Evolutionary conservation across 2,888 invertebrate genomes (phyloP), one percentile per base, ranked within the genome.

Genomic region (Limenitis camilla): DNA sequence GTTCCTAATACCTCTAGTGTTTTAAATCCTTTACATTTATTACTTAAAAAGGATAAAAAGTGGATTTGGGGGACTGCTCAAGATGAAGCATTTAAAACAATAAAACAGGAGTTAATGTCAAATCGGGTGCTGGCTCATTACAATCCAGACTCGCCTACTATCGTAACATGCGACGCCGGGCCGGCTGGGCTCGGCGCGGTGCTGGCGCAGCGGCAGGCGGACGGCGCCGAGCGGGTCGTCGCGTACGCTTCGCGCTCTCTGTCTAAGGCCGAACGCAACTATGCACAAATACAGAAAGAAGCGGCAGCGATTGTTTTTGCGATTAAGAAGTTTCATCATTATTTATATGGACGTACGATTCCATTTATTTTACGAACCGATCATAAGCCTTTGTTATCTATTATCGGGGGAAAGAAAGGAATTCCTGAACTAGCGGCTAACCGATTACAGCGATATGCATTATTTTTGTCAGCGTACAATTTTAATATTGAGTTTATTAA

Each of bases 361-460:
- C n/a, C n/a, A n/a, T n/a, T n/a, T n/a, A n/a, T n/a, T n/a, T n/a
- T n/a, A n/a, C n/a, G n/a, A n/a, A n/a, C n/a, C n/a, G n/a, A n/a
- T n/a, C n/a, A n/a, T n/a, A n/a, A n/a, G 55, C 1, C 60, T 5
- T 31, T 58, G 1, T 8, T 55, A n/a, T 38, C 53, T 8, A 59
- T 61, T 27, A 55, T 61, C 29, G 58, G 58, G 0, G 11, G 39
- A 4, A 52, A 57, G 40, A 57, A 50, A 35, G 58, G 56, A 9
- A 46, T 60, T 9, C 58, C 58, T 4, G 52, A 50, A 30, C 32
- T 53, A 33, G 47, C 56, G 5, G 56, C 60, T 8, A 55, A 52
- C 29, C 11, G 57, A 10, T 33, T 60, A 5, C 55, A 60, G 31
- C 40, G 59, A 10, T 56, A 56, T 30, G 59, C 56, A 5, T 43